Conservation (phyloP, 2,113 vertebrate species). For the Oryzias melastigma region DNA sequence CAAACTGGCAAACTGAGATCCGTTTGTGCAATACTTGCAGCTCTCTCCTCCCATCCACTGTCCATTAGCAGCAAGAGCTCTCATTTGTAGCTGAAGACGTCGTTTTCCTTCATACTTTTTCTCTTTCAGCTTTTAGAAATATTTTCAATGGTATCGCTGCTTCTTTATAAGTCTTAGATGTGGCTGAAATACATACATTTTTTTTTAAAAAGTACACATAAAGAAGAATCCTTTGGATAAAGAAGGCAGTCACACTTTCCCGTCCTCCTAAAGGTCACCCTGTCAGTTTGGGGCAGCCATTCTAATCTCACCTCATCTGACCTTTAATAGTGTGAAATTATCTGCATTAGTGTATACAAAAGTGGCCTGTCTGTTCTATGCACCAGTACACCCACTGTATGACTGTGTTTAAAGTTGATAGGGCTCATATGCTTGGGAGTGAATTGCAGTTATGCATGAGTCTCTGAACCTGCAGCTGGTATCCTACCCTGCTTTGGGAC, state of each 20-base stretch:
- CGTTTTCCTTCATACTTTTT: not conserved
- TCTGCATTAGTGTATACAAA: constrained; percentile 56
- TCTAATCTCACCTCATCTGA: constrained; percentile 62
- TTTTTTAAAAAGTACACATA: constrained; percentile 13
- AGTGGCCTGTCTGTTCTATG: constrained; percentile 26
- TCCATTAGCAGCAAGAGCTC: constrained; percentile 8
- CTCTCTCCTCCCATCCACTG: constrained; percentile 1
- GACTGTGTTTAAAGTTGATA: constrained; percentile 13
- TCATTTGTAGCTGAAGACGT: not conserved
- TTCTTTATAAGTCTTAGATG: not conserved
- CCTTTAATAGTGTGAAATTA: constrained; percentile 64
- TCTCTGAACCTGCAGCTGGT: constrained; percentile 42
- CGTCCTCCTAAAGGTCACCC: constrained; percentile 70
- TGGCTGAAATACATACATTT: constrained; percentile 1
- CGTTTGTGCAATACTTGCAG: constrained; percentile 1
- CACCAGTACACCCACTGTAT: not conserved
- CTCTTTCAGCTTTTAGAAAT: not conserved
- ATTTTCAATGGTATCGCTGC: not conserved
- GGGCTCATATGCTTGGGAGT: constrained; percentile 12
- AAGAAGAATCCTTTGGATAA: constrained; percentile 11
- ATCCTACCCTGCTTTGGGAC: constrained; percentile 34
- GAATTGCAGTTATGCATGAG: constrained; percentile 5
- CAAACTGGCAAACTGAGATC: constrained; percentile 23
- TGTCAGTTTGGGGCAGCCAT: constrained; percentile 48
- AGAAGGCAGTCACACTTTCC: constrained; percentile 27